Percentiles rank a stretch among this genome's conserved stretches.
Evolutionary conservation across 2,888 invertebrate genomes (phyloP).

Genomic region (Tholera decimalis): DNA sequence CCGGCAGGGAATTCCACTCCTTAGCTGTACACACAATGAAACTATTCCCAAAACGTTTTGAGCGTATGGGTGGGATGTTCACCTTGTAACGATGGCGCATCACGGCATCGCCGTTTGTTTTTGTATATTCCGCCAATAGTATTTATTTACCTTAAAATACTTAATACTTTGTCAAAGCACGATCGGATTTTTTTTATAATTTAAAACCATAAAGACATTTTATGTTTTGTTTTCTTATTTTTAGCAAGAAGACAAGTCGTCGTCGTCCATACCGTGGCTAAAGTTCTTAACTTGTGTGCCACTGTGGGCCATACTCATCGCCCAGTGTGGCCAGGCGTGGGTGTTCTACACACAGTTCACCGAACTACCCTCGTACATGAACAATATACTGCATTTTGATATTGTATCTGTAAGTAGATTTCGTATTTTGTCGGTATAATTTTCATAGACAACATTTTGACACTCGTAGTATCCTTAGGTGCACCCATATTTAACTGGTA

Average conservation of each 20-base stretch:
- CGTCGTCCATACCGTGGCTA: slow-evolving; percentile 93
- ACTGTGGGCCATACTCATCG: slow-evolving; percentile 96
- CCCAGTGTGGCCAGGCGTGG: slow-evolving; percentile 96
- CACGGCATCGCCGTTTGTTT: too few relatives aligned
- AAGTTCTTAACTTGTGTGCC: slow-evolving; percentile 94
- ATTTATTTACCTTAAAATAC: too few relatives aligned
- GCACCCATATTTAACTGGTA: not conserved
- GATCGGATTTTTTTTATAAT: too few relatives aligned
- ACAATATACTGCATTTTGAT: slow-evolving; percentile 95
- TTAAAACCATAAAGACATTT: too few relatives aligned
- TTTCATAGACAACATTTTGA: not conserved
- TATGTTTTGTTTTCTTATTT: slow-evolving; percentile 26
- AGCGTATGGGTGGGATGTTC: too few relatives aligned
- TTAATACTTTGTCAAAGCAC: too few relatives aligned
- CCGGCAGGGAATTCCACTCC: too few relatives aligned
- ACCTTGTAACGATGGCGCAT: too few relatives aligned
- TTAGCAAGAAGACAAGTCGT: slow-evolving; percentile 88
- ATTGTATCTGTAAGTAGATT: slow-evolving; percentile 92
- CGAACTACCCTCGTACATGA: slow-evolving; percentile 96
- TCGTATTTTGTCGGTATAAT: not conserved
- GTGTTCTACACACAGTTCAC: slow-evolving; percentile 96
- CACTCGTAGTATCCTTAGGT: not conserved
- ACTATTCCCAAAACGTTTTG: too few relatives aligned
- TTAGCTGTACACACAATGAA: too few relatives aligned
- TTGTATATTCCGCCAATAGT: too few relatives aligned